phyloP scores from a whole-genome alignment of 2,113 vertebrate species.

The Balaeniceps rex region DNA sequence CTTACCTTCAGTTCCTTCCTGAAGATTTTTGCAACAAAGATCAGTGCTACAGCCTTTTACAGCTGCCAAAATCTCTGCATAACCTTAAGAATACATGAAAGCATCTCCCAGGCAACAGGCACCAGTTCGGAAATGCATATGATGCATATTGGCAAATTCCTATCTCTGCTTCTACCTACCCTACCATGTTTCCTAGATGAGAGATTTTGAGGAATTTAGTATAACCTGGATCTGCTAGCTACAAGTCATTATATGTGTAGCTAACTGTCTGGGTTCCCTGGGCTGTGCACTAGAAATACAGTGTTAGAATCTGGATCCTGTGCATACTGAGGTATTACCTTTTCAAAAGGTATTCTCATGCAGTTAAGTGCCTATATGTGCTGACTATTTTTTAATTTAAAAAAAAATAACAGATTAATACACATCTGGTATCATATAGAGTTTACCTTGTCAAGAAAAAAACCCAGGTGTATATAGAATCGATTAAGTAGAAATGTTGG shows the following conservation, averaged over 20 bases:
- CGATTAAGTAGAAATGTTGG: neutral
- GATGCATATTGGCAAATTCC: neutral
- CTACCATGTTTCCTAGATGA: neutral
- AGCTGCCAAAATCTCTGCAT: neutral
- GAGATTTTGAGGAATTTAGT: neutral
- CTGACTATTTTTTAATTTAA: neutral
- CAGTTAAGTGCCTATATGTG: neutral
- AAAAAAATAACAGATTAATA: neutral
- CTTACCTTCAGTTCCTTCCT: neutral
- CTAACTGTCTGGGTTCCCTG: neutral
- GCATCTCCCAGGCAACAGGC: neutral
- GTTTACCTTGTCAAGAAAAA: neutral
- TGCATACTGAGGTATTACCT: neutral
- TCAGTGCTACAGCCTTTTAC: neutral
- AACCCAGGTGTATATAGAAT: neutral
- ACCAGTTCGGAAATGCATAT: neutral
- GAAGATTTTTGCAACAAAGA: neutral
- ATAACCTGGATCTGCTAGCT: neutral
- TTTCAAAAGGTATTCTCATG: neutral
- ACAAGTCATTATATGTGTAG: neutral
- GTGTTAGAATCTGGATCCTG: neutral
- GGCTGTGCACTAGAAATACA: neutral
- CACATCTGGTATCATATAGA: neutral
- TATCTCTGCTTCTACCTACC: neutral
- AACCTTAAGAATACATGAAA: neutral